Base-by-base conservation (phyloP, 2,888 invertebrate species). In the Dendrolimus pini region DNA sequence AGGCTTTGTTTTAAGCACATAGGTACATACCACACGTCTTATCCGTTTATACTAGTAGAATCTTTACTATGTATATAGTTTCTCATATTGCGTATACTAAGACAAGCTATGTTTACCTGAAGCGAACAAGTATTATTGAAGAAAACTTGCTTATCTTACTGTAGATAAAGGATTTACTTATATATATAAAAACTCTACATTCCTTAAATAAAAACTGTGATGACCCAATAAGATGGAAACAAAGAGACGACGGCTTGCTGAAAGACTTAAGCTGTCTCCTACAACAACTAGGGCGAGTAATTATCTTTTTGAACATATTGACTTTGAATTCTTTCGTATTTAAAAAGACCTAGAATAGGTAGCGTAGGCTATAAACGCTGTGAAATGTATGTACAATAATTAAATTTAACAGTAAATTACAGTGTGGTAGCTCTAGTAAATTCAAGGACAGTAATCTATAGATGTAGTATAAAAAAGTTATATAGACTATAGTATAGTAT, bases 201-300 rank as follows among this genome's bases (percentile, higher is more conserved):
- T 62, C 57, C 47, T 47, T 47, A 12, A 47, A 47, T 47, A 47
- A 10, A 47, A 47, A 10, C 47, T 47, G 12, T 47, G 64, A 67
- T 65, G 61, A 68, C 68, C 70, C 65, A 65, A 73, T 67, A 67
- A 12, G 66, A 70, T 75, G 72, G 69, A 77, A 77, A 76, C 84
- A 81, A 82, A 82, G 73, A 75, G 73, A 78, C 81, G 76, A 78
- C 83, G 77, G 81, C 80, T 73, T 68, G 81, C 77, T 77, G 82
- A 76, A 78, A 74, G 80, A 77, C 82, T 30, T 30, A 82, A 74
- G 82, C 77, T 81, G 79, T 73, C 87, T 76, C 69, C 83, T 75
- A 69, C 88, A 78, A 65, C 70, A 75, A 75, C 47, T 88, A 89
- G 89, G 89, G 90, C 90, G 89, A 90, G 90, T 90, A 90, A 90